These are phyloP conservation scores for Parnassius glacialis DNA, from an alignment of 2,888 invertebrate species.

Conservation along the genomic window DNA sequence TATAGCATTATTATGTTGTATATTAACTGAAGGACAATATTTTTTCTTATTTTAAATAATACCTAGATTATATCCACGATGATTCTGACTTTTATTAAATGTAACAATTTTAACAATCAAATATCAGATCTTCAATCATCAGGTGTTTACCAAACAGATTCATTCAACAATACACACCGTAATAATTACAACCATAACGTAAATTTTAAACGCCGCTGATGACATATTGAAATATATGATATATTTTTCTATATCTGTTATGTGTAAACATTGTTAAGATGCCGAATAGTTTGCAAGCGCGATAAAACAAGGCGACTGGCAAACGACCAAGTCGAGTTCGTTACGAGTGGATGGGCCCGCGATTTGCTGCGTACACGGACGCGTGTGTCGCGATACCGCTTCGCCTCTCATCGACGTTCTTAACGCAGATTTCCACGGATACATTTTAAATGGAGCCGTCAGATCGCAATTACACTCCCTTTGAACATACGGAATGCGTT, in stretches of 20 bases:
- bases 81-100: too few species aligned
- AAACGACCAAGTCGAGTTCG: constrained; percentile 68
- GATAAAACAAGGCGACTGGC: constrained; percentile 77
- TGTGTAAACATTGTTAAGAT: constrained; percentile 74
- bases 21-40: too few species aligned
- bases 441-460: constrained; percentile 76
- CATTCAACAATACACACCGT: constrained; percentile 17
- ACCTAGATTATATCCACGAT: too few species aligned
- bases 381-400: constrained; percentile 38
- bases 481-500: constrained; percentile 72
- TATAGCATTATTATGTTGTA: too few species aligned
- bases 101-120: too few species aligned
- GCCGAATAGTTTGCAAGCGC: constrained; percentile 73
- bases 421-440: constrained; percentile 69
- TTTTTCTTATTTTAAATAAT: too few species aligned
- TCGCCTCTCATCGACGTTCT: constrained; percentile 44
- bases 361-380: constrained; percentile 55
- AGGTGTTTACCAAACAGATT: constrained; percentile 18
- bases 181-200: constrained; percentile 38
- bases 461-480: constrained; percentile 76
- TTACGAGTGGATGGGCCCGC: constrained; percentile 68
- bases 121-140: too few species aligned
- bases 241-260: constrained; percentile 71
- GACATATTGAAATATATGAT: constrained; percentile 65
- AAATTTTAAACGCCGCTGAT: constrained; percentile 39